A percentile compares a stretch with the other conserved stretches of the same genome.
Conservation (phyloP, 2,888 invertebrate genomes). For the Odontocolon sp. region DNA sequence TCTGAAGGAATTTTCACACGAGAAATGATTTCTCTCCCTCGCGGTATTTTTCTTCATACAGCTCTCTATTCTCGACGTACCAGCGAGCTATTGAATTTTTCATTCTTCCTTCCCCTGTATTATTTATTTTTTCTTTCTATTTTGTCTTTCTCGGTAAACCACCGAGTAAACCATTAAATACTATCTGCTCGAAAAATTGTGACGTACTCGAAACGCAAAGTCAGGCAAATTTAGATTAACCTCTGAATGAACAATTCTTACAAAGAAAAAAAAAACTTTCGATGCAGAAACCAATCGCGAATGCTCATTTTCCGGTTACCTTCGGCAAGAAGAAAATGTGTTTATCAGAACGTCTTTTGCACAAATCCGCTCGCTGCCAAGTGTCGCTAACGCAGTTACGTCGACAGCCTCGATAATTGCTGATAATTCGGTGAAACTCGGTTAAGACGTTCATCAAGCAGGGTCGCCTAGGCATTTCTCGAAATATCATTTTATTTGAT, state of each 20-base stretch:
- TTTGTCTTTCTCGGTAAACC: conserved; percentile 10
- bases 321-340: conserved; percentile 69
- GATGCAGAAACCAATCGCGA: too few relatives aligned
- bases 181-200: conserved; percentile 29
- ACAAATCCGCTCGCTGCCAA: conserved; percentile 66
- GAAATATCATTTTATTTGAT: conserved; percentile 80
- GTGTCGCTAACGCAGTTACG: conserved; percentile 76
- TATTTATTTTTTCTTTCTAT: conserved; percentile 15
- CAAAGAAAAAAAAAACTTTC: too few relatives aligned
- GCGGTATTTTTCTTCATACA: conserved; percentile 40
- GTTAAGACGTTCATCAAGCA: conserved; percentile 80
- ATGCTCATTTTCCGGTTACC: conserved; percentile 15
- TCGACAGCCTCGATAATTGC: conserved; percentile 80
- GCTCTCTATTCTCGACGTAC: conserved; percentile 20
- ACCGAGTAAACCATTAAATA: conserved; percentile 40
- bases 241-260: too few relatives aligned
- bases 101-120: conserved; percentile 25
- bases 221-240: too few relatives aligned
- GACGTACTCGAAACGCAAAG: conserved; percentile 8
- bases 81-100: conserved; percentile 53
- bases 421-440: conserved; percentile 80
- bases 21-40: conserved; percentile 49
- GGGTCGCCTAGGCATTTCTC: conserved; percentile 63
- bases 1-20: conserved; percentile 51
- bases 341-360: conserved; percentile 77